These are phyloP conservation scores for Cavia porcellus DNA, from an alignment of 2,113 vertebrate genomes.

Conservation along the genomic window DNA sequence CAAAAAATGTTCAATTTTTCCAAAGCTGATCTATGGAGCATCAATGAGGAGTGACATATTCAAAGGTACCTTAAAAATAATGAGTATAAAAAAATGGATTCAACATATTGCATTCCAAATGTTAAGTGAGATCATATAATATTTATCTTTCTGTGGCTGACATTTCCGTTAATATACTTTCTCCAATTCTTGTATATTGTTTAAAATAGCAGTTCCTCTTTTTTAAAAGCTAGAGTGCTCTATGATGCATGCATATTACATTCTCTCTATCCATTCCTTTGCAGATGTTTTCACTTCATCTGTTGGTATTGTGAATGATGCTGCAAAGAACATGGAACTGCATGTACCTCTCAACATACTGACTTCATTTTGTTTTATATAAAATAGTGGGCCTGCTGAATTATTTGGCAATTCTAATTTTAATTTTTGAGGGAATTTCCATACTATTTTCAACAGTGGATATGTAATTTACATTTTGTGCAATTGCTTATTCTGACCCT, in stretches of 20 bases:
- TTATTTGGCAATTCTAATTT: not conserved
- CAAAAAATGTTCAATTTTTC: not conserved
- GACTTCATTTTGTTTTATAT: not conserved
- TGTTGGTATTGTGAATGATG: not conserved
- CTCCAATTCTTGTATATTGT: not conserved
- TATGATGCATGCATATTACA: not conserved
- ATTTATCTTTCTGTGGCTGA: not conserved
- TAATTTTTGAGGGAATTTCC: not conserved
- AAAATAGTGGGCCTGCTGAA: no score
- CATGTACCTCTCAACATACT: not conserved
- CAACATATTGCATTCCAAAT: not conserved
- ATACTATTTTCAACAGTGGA: not conserved
- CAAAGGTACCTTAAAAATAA: not conserved
- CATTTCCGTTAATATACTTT: not conserved
- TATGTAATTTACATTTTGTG: not conserved
- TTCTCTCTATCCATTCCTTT: no score
- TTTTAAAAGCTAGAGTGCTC: not conserved
- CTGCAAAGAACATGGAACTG: not conserved
- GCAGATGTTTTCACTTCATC: not conserved
- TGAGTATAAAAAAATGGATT: not conserved
- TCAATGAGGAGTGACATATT: not conserved
- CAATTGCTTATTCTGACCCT: not conserved
- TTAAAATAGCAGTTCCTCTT: not conserved
- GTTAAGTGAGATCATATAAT: not conserved
- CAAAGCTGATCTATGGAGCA: not conserved